Percentiles rank a stretch among this genome's conserved stretches.
phyloP scores from a whole-genome alignment of 2,888 invertebrate genomes.

The Graphium colonna region DNA sequence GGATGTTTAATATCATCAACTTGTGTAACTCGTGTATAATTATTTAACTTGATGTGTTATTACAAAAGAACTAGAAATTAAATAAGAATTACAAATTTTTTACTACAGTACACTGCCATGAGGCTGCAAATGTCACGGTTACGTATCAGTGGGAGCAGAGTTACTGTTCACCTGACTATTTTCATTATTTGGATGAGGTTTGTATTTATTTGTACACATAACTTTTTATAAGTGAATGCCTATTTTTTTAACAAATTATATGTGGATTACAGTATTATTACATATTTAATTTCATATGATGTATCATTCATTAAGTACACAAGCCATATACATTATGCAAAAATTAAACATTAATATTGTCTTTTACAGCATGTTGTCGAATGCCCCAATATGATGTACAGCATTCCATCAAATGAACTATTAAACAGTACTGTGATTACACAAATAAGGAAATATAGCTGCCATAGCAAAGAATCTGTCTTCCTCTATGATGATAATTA shows the following conservation, averaged over 20 bases:
- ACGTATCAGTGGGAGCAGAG: slow-evolving; percentile 53
- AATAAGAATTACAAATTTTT: not conserved
- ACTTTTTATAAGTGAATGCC: not conserved
- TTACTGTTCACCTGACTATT: slow-evolving; percentile 66
- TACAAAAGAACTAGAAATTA: too few relatives aligned
- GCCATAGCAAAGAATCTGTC: slow-evolving; percentile 47
- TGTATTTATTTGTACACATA: slow-evolving; percentile 4
- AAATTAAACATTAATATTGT: too few relatives aligned
- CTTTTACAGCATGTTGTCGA: slow-evolving; percentile 56
- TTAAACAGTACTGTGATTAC: slow-evolving; percentile 33
- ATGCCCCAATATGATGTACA: slow-evolving; percentile 44
- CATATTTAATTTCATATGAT: too few relatives aligned
- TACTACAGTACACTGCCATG: slow-evolving; percentile 67
- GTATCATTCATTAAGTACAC: too few relatives aligned
- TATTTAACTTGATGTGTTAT: too few relatives aligned
- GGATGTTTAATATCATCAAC: too few relatives aligned
- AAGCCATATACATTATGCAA: too few relatives aligned
- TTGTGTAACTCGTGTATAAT: too few relatives aligned
- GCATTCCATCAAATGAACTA: slow-evolving; percentile 31
- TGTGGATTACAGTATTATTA: too few relatives aligned
- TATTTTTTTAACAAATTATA: too few relatives aligned
- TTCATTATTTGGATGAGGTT: slow-evolving; percentile 72
- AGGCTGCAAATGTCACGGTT: slow-evolving; percentile 55
- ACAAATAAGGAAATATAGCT: slow-evolving; percentile 38
- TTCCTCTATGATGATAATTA: slow-evolving; percentile 41